Base-by-base conservation (phyloP, 1,140 invertebrate genomes). In the Physella acuta region DNA sequence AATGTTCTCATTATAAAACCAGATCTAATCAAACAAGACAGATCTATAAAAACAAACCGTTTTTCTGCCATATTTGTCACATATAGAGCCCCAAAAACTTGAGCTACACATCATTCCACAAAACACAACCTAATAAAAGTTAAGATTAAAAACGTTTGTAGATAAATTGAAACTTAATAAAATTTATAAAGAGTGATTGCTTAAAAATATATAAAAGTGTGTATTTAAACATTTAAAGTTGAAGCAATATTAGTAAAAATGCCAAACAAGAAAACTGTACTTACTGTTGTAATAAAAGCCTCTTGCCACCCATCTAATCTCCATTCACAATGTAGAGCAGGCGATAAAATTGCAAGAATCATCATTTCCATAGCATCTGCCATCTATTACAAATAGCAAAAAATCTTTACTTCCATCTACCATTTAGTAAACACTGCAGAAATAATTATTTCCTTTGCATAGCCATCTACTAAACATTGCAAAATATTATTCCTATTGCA, bases 281-380 rank as follows among this genome's bases (percentile, higher is more conserved):
- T 77, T 87, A 91, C 90, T 36, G 91, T 92, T 51, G 91, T 93
- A 4, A 91, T 89, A 30, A 91, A 81, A 39, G 91, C 91, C 84
- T 92, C 89, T 76, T 91, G 88, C 82, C 89, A 94, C 85, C 91
- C 89, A 72, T 91, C 89, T 73, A 98, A 92, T 78, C 92, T 90
- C 95, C 95, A 98, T 84, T 94, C 92, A 85, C 95, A 98, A 81
- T 94, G 93, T 26, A 98, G 85, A 0, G 94, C 93, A 56, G 95
- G 94, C 56, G 93, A 94, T 20, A 98, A 84, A 74, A 98, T 96
- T 75, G 93, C 94, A 8, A 98, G 86, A 79, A 98, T 95, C 81
- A 95, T 97, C 92, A 98, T 97, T 87, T 98, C 95, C 95, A 98
- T 97, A 51, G 94, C 95, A 85, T 98, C 95, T 34, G 95, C 93